phyloP scores from a whole-genome alignment of 1,140 invertebrate species.

The Caligus rogercresseyi region DNA sequence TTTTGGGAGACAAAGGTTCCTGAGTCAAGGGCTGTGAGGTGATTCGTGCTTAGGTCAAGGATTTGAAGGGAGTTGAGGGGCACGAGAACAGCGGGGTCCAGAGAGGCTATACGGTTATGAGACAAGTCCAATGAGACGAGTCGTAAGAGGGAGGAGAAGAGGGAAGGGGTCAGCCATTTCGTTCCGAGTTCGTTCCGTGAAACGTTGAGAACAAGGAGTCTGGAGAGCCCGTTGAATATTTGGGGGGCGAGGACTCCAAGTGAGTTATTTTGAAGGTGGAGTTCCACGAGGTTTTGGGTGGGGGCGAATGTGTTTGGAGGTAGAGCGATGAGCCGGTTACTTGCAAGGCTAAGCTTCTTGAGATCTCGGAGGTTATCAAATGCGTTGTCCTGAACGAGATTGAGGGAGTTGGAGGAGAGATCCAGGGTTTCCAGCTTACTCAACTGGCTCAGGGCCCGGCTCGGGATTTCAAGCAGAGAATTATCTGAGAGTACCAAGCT shows the following conservation, averaged over 20 bases:
- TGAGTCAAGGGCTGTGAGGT: conserved; percentile 64
- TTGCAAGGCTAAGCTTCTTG: conserved; percentile 64
- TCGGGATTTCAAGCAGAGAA: conserved; percentile 43
- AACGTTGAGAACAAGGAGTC: conserved; percentile 63
- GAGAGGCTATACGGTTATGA: conserved; percentile 61
- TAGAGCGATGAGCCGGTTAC: conserved; percentile 43
- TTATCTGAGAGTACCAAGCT: conserved; percentile 46
- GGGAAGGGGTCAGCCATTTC: conserved; percentile 41
- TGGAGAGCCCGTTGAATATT: conserved; percentile 63
- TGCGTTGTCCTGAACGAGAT: conserved; percentile 60
- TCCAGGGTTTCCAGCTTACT: conserved; percentile 47
- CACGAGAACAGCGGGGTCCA: conserved; percentile 59
- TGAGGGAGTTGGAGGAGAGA: conserved; percentile 49
- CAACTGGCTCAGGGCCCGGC: conserved; percentile 38
- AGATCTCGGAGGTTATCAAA: conserved; percentile 58
- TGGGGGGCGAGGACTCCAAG: conserved; percentile 29
- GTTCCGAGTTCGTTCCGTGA: conserved; percentile 28
- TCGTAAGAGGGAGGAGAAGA: conserved; percentile 34
- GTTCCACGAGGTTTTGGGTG: conserved; percentile 62
- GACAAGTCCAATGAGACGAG: conserved; percentile 58
- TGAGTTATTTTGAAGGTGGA: conserved; percentile 67
- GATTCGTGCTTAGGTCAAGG: conserved; percentile 66
- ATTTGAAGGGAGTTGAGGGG: conserved; percentile 62
- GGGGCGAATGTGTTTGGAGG: conserved; percentile 20
- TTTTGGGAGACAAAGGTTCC: conserved; percentile 52